These are phyloP conservation scores for Seladonia tumulorum DNA, from an alignment of 2,888 invertebrate species.

Conservation along the genomic window DNA sequence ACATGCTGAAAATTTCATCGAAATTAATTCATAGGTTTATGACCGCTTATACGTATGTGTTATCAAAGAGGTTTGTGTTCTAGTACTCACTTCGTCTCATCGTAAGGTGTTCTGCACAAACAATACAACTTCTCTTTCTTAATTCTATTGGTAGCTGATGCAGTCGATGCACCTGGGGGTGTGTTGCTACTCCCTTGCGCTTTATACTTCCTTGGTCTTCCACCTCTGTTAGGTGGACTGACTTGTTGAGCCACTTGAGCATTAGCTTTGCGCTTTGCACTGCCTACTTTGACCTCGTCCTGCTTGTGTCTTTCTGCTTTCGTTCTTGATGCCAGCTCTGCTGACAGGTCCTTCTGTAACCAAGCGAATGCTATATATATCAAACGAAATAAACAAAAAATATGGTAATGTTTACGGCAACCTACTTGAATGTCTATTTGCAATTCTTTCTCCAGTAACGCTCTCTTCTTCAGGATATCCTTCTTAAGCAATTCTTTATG, in stretches of 20 bases:
- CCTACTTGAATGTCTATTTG: slow-evolving; percentile 94
- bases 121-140: slow-evolving; percentile 95
- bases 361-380: background rate
- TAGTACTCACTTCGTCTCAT: slow-evolving; percentile 93
- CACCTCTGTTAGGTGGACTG: slow-evolving; percentile 79
- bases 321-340: slow-evolving; percentile 89
- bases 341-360: slow-evolving; percentile 89
- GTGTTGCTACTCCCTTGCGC: slow-evolving; percentile 78
- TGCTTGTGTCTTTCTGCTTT: slow-evolving; percentile 90
- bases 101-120: slow-evolving; percentile 96
- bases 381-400: background rate
- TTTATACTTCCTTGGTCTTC: slow-evolving; percentile 82
- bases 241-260: slow-evolving; percentile 82
- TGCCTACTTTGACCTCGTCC: slow-evolving; percentile 88
- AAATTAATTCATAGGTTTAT: too few relatives aligned
- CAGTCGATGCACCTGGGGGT: slow-evolving; percentile 76
- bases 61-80: background rate
- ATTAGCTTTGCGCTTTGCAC: slow-evolving; percentile 86
- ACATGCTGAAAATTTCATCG: too few relatives aligned
- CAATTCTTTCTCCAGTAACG: slow-evolving; percentile 94
- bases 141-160: slow-evolving; percentile 76
- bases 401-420: background rate
- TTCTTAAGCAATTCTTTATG: slow-evolving; percentile 97
- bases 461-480: slow-evolving; percentile 96
- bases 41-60: background rate